These are phyloP conservation scores for Agelaius tricolor DNA, from an alignment of 2,113 vertebrate genomes.

Conservation along the genomic window DNA sequence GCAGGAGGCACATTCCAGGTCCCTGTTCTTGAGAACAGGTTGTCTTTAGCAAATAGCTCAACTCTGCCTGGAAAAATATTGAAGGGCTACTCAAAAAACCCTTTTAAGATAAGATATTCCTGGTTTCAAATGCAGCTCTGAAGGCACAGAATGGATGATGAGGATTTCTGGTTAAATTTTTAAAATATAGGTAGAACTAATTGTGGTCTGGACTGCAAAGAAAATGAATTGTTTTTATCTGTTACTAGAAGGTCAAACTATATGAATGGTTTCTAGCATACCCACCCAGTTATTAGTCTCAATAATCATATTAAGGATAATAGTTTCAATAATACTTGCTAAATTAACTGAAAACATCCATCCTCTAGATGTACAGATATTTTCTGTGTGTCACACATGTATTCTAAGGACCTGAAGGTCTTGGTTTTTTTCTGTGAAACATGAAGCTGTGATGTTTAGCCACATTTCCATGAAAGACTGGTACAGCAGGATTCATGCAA, in stretches of 20 bases:
- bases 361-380: neutral
- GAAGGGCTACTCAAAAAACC: neutral
- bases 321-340: neutral
- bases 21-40: neutral
- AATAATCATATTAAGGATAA: neutral
- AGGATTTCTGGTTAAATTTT: neutral
- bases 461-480: neutral
- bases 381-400: neutral
- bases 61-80: neutral
- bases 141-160: neutral
- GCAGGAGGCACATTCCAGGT: neutral
- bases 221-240: neutral
- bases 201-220: neutral
- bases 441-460: neutral
- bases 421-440: neutral
- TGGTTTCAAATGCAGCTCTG: neutral
- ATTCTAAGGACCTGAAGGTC: neutral
- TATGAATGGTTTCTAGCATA: neutral
- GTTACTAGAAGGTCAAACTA: neutral
- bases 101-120: neutral
- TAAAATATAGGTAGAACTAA: neutral
- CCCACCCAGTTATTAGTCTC: neutral
- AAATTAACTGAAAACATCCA: neutral
- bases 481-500: neutral
- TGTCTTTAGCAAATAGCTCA: neutral